Base-by-base conservation (phyloP, 2,888 invertebrate species). In the Eristalis pertinax region DNA sequence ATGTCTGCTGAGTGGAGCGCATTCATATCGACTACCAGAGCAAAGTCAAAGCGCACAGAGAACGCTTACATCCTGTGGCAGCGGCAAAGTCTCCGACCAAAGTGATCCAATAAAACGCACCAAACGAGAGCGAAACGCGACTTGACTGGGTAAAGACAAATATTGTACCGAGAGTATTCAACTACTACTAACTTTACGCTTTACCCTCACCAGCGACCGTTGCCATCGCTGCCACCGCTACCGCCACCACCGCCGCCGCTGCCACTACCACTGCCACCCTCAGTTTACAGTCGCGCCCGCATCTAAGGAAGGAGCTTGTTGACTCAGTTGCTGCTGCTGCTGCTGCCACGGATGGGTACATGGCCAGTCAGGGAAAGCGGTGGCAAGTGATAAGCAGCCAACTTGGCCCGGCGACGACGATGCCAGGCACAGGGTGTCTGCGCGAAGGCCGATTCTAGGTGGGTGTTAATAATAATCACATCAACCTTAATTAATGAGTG, bases 401-500 rank as follows among this genome's bases (percentile, higher is more conserved):
- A 81, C 68, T 78, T 81, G 62, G 62, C 38, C 68, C 64, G 63
- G 24, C 38, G 62, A 41, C 43, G 58, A 29, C n/a, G 35, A 58
- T 79, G 50, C 19, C 24, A 19, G 32, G 32, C 32, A 32, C 7
- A 26, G 1, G 32, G 50, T 50, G 50, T 19, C 50, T 50, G 76
- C 19, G 58, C 29, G 4, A 56, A 29, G 38, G 65, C 43, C 73
- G 32, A 65, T 4, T 65, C 72, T 72, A 43, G 60, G 78, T 79
- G 84, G 84, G 83, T 79, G 87, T 84, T 87, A 73, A 87, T 87
- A 87, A 87, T 87, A 82, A 82, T 82, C 80, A 87, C 87, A 87
- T 87, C 80, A 84, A 76, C 76, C 87, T 76, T 87, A 87, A 87
- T 87, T 87, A 87, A 87, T 87, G 87, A 87, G 84, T 84, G 76